A percentile compares a stretch with the other conserved stretches of the same genome.
phyloP scores from a whole-genome alignment of 2,888 invertebrate genomes.

The Acrobasis suavella region DNA sequence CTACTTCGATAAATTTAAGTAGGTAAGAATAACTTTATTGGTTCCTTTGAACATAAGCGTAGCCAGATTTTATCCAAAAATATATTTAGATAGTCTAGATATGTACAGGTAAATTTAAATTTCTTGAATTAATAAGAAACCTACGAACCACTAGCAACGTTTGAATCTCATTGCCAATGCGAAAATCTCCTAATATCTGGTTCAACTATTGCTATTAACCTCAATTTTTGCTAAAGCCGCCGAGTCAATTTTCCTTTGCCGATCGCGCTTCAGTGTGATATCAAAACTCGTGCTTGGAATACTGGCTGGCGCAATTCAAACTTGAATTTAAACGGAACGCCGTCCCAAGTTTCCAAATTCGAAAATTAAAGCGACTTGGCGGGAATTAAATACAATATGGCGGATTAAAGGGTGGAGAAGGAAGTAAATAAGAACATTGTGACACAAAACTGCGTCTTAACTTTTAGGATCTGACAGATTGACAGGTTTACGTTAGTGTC shows the following conservation, averaged over 20 bases:
- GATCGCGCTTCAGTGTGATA: conserved; percentile 54
- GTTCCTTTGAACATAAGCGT: too few relatives aligned
- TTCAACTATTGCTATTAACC: conserved; percentile 15
- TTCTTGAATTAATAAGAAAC: too few relatives aligned
- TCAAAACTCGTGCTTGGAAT: conserved; percentile 75
- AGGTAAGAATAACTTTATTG: too few relatives aligned
- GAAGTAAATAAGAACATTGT: conserved; percentile 1
- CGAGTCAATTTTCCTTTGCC: conserved; percentile 51
- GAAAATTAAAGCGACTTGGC: conserved; percentile 76
- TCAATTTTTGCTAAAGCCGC: conserved; percentile 26
- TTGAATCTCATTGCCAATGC: too few relatives aligned
- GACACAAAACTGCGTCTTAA: neutral
- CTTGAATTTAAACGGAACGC: conserved; percentile 75
- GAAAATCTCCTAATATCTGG: neutral
- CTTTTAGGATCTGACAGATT: neutral
- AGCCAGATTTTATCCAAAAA: too few relatives aligned
- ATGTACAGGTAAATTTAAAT: too few relatives aligned
- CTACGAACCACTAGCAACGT: too few relatives aligned
- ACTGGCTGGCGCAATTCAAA: conserved; percentile 73
- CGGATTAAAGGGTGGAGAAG: conserved; percentile 36
- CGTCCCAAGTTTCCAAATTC: conserved; percentile 75
- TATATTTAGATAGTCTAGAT: too few relatives aligned
- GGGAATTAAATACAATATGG: conserved; percentile 75
- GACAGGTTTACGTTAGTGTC: too few relatives aligned
- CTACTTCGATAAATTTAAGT: too few relatives aligned